Evolutionary conservation across 2,888 invertebrate species (phyloP).

Genomic region (Oasisia sp.): DNA sequence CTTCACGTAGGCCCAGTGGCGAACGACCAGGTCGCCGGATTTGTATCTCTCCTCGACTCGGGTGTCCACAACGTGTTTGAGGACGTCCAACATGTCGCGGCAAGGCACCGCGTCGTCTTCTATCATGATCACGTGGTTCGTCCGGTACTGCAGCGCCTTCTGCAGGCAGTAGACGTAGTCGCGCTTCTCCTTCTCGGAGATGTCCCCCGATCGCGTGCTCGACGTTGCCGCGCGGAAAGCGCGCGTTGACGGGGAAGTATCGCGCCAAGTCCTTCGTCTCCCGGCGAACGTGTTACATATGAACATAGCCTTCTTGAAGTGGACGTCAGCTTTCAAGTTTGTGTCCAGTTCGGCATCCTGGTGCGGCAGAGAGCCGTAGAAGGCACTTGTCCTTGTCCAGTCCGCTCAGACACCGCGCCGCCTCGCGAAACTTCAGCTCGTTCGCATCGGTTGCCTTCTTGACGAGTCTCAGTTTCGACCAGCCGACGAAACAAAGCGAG

Average conservation of each 20-base stretch:
- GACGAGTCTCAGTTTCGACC: background rate
- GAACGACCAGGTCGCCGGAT: background rate
- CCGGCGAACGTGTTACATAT: slow-evolving; percentile 40
- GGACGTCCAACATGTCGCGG: slow-evolving; percentile 34
- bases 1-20: slow-evolving; percentile 43
- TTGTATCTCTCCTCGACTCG: slow-evolving; percentile 26
- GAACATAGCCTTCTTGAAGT: slow-evolving; percentile 31
- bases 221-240: slow-evolving; percentile 20
- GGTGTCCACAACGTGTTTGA: slow-evolving; percentile 35
- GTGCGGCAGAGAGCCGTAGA: background rate
- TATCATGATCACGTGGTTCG: slow-evolving; percentile 39
- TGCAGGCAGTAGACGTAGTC: slow-evolving; percentile 43
- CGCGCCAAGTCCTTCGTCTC: slow-evolving; percentile 24
- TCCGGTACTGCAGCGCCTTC: slow-evolving; percentile 26
- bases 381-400: background rate
- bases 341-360: slow-evolving; percentile 26
- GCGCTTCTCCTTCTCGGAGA: slow-evolving; percentile 42
- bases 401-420: background rate
- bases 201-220: slow-evolving; percentile 13
- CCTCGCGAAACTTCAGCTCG: background rate
- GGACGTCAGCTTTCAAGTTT: background rate
- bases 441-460: background rate
- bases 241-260: slow-evolving; percentile 22
- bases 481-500: slow-evolving; percentile 2
- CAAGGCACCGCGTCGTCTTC: slow-evolving; percentile 45